Base-by-base conservation (phyloP, 2,113 vertebrate genomes). In the Numenius arquata region DNA sequence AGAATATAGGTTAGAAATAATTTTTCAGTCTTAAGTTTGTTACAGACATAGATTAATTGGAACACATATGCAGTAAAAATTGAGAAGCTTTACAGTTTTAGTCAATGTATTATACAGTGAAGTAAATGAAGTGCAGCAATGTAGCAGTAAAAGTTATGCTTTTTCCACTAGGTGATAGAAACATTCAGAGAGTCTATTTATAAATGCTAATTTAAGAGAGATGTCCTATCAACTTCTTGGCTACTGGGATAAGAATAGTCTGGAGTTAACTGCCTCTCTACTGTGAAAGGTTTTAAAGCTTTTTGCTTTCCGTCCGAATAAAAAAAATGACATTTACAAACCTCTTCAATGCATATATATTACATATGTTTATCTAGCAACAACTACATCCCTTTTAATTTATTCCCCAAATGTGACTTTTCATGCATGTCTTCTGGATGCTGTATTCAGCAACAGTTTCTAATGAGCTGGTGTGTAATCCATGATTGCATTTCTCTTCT, bases 241-340 rank as follows among this genome's bases (percentile, higher is more conserved):
- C 93, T 97, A 96, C 86, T 94, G 94, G 97, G 91, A 96, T 65
- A 97, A 68, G 95, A 97, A 94, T 97, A 96, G 71, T 94, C 95
- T 97, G 95, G 92, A 95, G 79, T 95, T 93, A 94, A 96, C 97
- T 96, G 96, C 88, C 92, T 97, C 95, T 85, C 91, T 96, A 90
- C 89, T 87, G 63, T 95, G 97, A 96, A 97, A 98, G 95, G 95
- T 96, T 97, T 98, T 98, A 98, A 98, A 98, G 97, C 96, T 97
- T 96, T 97, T 96, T 96, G 96, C 97, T 97, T 95, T 97, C 96
- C 1, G 11, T 96, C 96, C 2, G 94, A 97, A 98, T 97, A 97
- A 96, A 98, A 98, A 98, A 98, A 98, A 96, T 96, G 97, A 96
- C 97, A 97, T 96, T 97, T 98, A 98, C 97, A 98, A 97, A 98